A percentile compares a stretch with the other conserved stretches of the same genome.
Conservation (phyloP, 37 sponge, comb jelly and placozoan genomes). For the Theonella swinhoei region DNA sequence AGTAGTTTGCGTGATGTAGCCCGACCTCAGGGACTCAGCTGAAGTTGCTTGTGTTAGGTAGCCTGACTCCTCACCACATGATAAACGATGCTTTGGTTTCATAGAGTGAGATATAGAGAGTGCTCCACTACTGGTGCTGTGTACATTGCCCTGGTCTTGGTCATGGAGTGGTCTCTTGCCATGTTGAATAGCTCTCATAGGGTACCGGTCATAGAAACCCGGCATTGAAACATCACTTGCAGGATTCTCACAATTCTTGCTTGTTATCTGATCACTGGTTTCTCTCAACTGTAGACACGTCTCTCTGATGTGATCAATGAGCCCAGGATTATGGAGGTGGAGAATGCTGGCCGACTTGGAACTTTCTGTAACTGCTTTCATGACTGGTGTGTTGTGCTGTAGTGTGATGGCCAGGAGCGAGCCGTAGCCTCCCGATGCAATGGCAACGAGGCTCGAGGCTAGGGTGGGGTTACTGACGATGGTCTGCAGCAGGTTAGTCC, state of each 20-base stretch:
- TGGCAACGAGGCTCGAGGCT: not conserved
- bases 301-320: conserved; percentile 16
- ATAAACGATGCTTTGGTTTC: not conserved
- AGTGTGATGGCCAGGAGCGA: not conserved
- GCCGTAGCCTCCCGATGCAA: not conserved
- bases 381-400: not conserved
- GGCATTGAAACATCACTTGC: not conserved
- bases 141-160: not conserved
- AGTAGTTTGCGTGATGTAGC: conserved; percentile 18
- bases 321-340: not conserved
- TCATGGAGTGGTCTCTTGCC: not conserved
- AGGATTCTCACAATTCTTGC: not conserved
- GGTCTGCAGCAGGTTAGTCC: not conserved
- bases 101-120: no score
- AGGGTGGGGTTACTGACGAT: not conserved
- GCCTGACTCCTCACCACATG: conserved; percentile 14
- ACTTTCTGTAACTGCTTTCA: not conserved
- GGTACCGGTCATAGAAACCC: conserved; percentile 26
- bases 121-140: not conserved
- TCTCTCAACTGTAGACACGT: conserved; percentile 22
- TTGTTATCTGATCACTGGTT: not conserved
- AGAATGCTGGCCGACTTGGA: not conserved
- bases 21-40: conserved; percentile 10
- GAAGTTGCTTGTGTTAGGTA: conserved; percentile 18
- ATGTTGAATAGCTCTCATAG: conserved; percentile 18